Base-by-base conservation (phyloP, 2,888 invertebrate genomes). In the Agonum fuliginosum region DNA sequence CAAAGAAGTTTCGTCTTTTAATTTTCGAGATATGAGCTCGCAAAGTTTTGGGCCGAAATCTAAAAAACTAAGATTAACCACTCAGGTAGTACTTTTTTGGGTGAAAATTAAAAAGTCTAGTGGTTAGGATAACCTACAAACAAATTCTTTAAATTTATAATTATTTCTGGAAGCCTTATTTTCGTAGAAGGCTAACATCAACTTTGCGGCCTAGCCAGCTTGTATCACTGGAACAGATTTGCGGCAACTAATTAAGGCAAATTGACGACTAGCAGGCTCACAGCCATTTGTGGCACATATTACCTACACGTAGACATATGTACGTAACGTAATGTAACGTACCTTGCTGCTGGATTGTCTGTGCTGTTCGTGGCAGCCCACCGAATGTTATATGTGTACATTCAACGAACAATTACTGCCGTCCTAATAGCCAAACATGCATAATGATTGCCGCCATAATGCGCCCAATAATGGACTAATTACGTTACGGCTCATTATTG, bases 371-470 rank as follows among this genome's bases (percentile, higher is more conserved):
- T 54, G 54, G 54, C 54, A 54, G 54, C n/a, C 19, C 8, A 12
- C n/a, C 37, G 37, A 37, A 37, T 54, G 54, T 54, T 54, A 54
- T 54, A 24, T 54, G 54, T 54, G 54, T 54, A 24, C 54, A 54
- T 54, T 54, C 54, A 54, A 54, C 54, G 54, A 54, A 54, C 54
- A 54, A 54, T 54, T 27, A 54, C 54, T 6, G 12, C n/a, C 24
- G 54, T 48, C 24, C 54, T 54, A 54, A 54, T 54, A 54, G 54
- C 54, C 54, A 54, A 54, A 54, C 54, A 54, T 54, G 54, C 24
- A 54, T 54, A 54, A 54, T 54, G 22, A 54, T 54, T 54, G 24
- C 54, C 12, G 12, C 54, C 54, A 54, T 54, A 54, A 54, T 54
- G 54, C 24, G 20, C 1, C 54, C 54, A 54, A 54, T 54, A 54